Base-by-base conservation (phyloP, 2,888 invertebrate species). In the Drosophila affinis region DNA sequence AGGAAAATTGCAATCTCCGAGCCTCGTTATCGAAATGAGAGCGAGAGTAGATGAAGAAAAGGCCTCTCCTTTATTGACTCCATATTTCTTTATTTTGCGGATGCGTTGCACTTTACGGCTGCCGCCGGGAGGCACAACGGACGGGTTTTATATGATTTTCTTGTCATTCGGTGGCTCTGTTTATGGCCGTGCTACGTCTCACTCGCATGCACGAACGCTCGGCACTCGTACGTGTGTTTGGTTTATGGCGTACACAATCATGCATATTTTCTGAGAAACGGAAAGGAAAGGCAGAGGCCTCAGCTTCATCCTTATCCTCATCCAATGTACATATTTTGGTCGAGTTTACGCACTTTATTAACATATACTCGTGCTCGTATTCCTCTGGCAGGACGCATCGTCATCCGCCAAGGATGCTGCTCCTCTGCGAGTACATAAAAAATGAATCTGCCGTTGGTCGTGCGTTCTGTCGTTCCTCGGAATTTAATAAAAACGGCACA, bases 131-230 rank as follows among this genome's bases (percentile, higher is more conserved):
- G 44, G 12, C 34, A 12, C 34, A 57, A 46, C 52, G 61, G 47
- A 63, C 55, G 69, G 54, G 61, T 56, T 70, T 70, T 72, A 70
- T 72, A 52, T 62, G 70, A 70, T 72, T 70, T 70, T 32, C 72
- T 62, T 70, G 73, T 72, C 70, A 70, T 63, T 51, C 62, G 72
- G 34, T 47, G 57, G 62, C 54, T 54, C 62, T 62, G 70, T 70
- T 70, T 70, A 70, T 70, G 53, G 59, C 71, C 44, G 24, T 21
- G 9, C 45, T 55, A 44, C 45, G 39, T 14, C 70, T 68, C n/a
- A 9, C 21, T 52, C 51, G 45, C 47, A 53, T 70, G 70, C 52
- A 52, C 47, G 62, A 32, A 51, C 32, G 17, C 24, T 24, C 24
- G 24, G 24, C 45, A 34, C 27, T 34, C 62, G 32, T 34, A 67